Evolutionary conservation across 2,797 vertebrate genomes (phyloP).

Genomic region (Scyliorhinus canicula): DNA sequence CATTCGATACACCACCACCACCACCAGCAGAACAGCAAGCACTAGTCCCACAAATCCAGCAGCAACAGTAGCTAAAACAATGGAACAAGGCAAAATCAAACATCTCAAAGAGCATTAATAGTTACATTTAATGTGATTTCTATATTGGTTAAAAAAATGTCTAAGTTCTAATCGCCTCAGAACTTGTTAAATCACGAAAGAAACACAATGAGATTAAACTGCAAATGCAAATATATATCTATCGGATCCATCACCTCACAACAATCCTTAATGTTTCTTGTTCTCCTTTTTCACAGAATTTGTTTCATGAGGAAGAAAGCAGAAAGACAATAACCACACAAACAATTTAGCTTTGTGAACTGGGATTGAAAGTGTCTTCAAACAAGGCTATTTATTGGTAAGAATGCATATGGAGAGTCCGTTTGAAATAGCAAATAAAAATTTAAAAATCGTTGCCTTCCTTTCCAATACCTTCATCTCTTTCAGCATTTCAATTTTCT

Average conservation of each 20-base stretch:
- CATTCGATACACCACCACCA: conserved; percentile 71
- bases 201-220: not conserved
- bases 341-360: not conserved
- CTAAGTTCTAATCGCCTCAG: not conserved
- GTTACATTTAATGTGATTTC: not conserved
- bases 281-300: not conserved
- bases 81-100: conserved; percentile 30
- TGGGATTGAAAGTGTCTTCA: not conserved
- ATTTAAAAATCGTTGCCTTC: not conserved
- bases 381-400: not conserved
- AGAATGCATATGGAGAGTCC: not conserved
- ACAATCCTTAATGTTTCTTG: not conserved
- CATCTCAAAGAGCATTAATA: not conserved
- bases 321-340: not conserved
- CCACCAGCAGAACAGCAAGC: conserved; percentile 63
- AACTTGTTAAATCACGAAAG: not conserved
- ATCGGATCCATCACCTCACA: not conserved
- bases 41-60: conserved; percentile 66
- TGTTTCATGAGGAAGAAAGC: not conserved
- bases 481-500: not conserved
- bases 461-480: not conserved
- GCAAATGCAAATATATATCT: not conserved
- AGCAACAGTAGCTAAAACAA: conserved; percentile 64
- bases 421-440: not conserved
- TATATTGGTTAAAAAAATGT: not conserved